Base-by-base conservation (phyloP, 2,113 vertebrate genomes). In the Tympanuchus pallidicinctus region DNA sequence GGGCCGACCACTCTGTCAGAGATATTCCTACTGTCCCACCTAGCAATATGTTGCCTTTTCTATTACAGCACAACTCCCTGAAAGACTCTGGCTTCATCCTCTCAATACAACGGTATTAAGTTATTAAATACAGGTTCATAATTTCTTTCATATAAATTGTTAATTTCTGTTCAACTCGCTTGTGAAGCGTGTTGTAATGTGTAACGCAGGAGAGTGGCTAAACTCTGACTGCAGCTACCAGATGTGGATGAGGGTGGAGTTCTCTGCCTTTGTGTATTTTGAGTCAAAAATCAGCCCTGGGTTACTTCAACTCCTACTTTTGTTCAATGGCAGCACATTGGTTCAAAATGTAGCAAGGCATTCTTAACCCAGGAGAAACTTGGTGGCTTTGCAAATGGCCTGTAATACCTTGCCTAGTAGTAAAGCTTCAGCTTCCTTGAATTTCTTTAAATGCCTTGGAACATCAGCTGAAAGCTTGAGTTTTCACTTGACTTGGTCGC, bases 351-450 rank as follows among this genome's bases (percentile, higher is more conserved):
- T 59, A 40, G 13, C 42, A 71, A 87, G 48, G 22, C 45, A 42
- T 56, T 86, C 24, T 73, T 72, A 82, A 45, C 21, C 32, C 38
- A 82, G 66, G 59, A 74, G 52, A n/a, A 88, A 47, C 40, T 88
- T 59, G 69, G 88, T 95, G 81, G 90, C 82, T 91, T 93, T 87
- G 78, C 42, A 80, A 42, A 50, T 38, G 10, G 86, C 42, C 34
- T 34, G 45, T 78, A 22, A 47, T 82, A 69, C 77, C 38, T 54
- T 92, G 16, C 24, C 4, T 70, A 48, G 32, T 30, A 18, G 4
- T 69, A 52, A 61, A 70, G 43, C 11, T 56, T 65, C 2, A n/a
- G 13, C 30, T 50, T 50, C 40, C 85, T 63, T 61, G 11, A 50
- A 54, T 69, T 82, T 79, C 25, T 78, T 71, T 32, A 67, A 13